Base-by-base conservation (phyloP, 2,113 vertebrate genomes). In the Cricetomys ansorgei region DNA sequence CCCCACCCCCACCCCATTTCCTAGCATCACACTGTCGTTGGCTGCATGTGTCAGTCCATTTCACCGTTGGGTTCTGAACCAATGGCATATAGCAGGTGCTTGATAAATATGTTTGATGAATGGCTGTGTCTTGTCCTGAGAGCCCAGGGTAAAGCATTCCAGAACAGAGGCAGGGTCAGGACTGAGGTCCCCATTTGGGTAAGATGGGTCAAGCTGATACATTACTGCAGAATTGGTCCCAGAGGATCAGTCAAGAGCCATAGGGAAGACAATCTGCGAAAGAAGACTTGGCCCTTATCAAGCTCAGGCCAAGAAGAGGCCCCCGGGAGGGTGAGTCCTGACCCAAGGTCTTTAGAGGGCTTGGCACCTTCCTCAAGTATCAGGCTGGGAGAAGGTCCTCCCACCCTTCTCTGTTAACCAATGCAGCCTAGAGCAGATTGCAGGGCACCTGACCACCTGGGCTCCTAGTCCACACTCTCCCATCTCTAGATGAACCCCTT, bases 21-120 rank as follows among this genome's bases (percentile, higher is more conserved):
- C 40, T 88, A 37, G 65, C 25, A 43, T 50, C 65, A 73, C 81
- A 59, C 50, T 83, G 17, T 69, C 87, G 23, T 27, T 29, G n/a
- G n/a, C n/a, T 69, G 77, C 81, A 43, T 0, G 31, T 73, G 45
- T 50, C 75, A 57, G 48, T 80, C 80, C 57, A 23, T 84, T 88
- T 96, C 83, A 77, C 53, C 77, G 16, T 9, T 23, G 77, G 45
- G 19, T 75, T 81, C 93, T 92, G 72, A 84, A 75, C 55, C 86
- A 76, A 34, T 65, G 17, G 76, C 59, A 29, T 19, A 31, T 9
- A 62, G 72, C 85, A 85, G 84, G 40, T 57, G 13, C 29, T 90
- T 94, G 72, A 87, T 88, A 76, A 83, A 59, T 64, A 84, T 3
- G 34, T n/a, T 76, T 23, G 53, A 6, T 21, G 72, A 69, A 2